These are phyloP conservation scores for Haplochromis burtoni DNA, from an alignment of 2,113 vertebrate species.

Conservation along the genomic window DNA sequence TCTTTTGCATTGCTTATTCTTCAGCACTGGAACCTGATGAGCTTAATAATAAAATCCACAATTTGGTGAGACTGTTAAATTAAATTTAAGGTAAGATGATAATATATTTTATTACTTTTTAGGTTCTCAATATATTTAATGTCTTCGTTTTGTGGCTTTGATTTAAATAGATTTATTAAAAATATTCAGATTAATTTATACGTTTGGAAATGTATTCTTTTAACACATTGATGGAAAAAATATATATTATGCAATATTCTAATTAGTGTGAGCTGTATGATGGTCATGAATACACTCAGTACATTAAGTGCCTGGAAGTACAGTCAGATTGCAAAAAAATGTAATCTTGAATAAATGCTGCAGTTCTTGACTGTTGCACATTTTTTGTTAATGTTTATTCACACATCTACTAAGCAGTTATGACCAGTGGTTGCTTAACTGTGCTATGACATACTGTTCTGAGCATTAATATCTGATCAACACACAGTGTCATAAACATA, in stretches of 20 bases:
- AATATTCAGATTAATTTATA: not conserved
- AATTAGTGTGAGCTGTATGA: not conserved
- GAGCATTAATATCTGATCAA: slow-evolving; percentile 3
- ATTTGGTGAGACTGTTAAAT: not conserved
- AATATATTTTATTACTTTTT: not conserved
- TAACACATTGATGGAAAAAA: not conserved
- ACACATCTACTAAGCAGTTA: not conserved
- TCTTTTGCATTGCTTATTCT: not conserved
- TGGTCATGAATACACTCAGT: not conserved
- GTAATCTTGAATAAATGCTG: not conserved
- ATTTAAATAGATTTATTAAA: not conserved
- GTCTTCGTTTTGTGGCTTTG: not conserved
- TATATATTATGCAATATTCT: not conserved
- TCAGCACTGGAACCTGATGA: not conserved
- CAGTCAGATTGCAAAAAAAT: not conserved
- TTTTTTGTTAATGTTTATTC: not conserved
- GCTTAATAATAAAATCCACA: not conserved
- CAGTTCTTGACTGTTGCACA: not conserved
- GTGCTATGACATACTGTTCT: slow-evolving; percentile 7
- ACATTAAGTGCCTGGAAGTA: not conserved
- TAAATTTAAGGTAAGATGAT: not conserved
- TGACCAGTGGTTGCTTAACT: not conserved
- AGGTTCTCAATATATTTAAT: not conserved
- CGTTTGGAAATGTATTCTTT: not conserved
- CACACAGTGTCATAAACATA: slow-evolving; percentile 17